Evolutionary conservation across 2,888 invertebrate genomes (phyloP).

Genomic region (Pristionchus entomophagus): DNA sequence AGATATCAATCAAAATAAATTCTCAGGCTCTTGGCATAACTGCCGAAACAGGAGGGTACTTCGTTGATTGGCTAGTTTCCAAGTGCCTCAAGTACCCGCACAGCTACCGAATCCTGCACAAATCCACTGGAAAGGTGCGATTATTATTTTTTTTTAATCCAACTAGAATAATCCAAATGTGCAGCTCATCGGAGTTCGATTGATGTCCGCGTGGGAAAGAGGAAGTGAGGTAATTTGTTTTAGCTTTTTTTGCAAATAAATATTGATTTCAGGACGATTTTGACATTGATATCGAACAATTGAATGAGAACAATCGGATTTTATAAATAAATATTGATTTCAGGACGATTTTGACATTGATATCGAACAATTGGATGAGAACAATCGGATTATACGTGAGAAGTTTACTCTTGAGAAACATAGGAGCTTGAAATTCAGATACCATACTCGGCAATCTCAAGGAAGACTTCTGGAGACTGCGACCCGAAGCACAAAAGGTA

Average conservation of each 20-base stretch:
- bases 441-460: not conserved
- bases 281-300: not conserved
- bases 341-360: not conserved
- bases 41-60: not conserved
- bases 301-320: not conserved
- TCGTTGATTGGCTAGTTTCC: not conserved
- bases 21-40: not conserved
- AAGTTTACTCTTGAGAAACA: not conserved
- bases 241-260: no score
- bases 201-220: not conserved
- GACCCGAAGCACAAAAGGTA: conserved; percentile 17
- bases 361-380: not conserved
- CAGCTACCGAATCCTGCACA: not conserved
- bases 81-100: not conserved
- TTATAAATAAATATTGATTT: no score
- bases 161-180: not conserved
- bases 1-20: not conserved
- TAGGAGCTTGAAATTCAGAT: no score
- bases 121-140: not conserved
- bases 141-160: not conserved
- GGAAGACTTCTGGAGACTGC: not conserved
- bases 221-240: not conserved
- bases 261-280: not conserved
- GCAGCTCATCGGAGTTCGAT: not conserved
- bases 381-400: not conserved